Conservation (phyloP, 2,113 vertebrate genomes). For the pig (Sus scrofa) region T2T-Sscrofa CM000813.6:151210001-151210500, state of each 20-base stretch:
- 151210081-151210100: neutral
- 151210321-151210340: constrained; percentile 2
- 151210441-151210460: neutral
- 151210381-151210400: neutral
- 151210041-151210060: neutral
- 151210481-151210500: neutral
- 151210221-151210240: neutral
- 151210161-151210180: neutral
- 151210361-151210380: neutral
- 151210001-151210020: neutral
- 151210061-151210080: neutral
- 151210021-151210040: neutral
- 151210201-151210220: neutral
- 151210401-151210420: neutral
- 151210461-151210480: neutral
- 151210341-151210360: neutral
- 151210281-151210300: neutral
- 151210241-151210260: too few species aligned
- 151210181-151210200: neutral
- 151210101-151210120: neutral
- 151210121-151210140: neutral
- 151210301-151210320: constrained; percentile 41
- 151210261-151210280: neutral
- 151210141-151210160: constrained; percentile 12
- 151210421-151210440: neutral